Evolutionary conservation across 2,888 invertebrate genomes (phyloP).

Genomic region (Acanthosepion pharaonis): DNA sequence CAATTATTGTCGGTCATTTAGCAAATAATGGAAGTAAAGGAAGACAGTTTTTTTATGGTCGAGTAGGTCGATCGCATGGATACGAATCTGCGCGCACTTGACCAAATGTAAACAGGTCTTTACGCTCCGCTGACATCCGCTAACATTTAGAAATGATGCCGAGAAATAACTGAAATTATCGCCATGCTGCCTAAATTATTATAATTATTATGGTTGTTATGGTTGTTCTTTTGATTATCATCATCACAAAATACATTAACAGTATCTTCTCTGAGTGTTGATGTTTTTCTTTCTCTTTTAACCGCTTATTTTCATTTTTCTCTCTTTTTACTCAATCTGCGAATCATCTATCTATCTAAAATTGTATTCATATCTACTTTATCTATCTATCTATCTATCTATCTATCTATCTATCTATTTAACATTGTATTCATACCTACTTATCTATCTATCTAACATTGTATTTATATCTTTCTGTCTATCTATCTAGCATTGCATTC

Average conservation of each 20-base stretch:
- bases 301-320: background rate
- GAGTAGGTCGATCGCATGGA: background rate
- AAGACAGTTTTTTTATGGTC: background rate
- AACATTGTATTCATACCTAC: no score
- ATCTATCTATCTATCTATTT: no score
- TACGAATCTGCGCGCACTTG: background rate
- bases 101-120: slow-evolving; percentile 9
- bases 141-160: background rate
- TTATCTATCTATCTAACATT: no score
- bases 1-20: slow-evolving; percentile 33
- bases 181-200: background rate
- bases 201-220: background rate
- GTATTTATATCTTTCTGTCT: no score
- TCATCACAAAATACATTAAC: no score
- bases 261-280: no score
- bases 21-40: background rate
- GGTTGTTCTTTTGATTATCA: no score
- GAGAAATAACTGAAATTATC: background rate
- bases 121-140: background rate
- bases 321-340: background rate
- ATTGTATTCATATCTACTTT: background rate
- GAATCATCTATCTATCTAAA: background rate
- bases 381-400: no score
- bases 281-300: no score
- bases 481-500: background rate